Evolutionary conservation across 2,797 vertebrate species (phyloP).

Genomic region (Thamnophis elegans): DNA sequence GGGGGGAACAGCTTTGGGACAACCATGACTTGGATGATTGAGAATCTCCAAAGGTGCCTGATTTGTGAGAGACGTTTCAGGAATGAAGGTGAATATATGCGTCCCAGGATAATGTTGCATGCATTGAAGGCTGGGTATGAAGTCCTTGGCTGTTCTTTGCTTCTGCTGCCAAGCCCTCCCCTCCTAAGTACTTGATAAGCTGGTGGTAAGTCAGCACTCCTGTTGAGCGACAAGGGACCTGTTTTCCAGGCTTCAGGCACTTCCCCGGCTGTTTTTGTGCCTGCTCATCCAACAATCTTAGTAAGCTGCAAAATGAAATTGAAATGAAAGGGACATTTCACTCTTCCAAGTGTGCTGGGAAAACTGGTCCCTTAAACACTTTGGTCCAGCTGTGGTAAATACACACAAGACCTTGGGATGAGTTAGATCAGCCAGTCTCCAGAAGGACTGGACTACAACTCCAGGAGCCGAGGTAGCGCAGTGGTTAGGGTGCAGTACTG

Average conservation of each 20-base stretch:
- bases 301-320: neutral
- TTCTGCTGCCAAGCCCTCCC: neutral
- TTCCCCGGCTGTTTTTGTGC: neutral
- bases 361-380: neutral
- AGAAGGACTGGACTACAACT: neutral
- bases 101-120: neutral
- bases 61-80: neutral
- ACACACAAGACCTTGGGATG: neutral
- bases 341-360: neutral
- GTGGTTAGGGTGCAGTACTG: too few species aligned
- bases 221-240: too few species aligned
- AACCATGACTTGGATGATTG: neutral
- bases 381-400: neutral
- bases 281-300: neutral
- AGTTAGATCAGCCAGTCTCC: neutral
- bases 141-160: neutral
- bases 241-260: neutral
- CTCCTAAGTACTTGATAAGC: neutral
- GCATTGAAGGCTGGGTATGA: neutral
- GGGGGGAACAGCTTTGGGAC: too few species aligned
- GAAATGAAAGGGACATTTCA: neutral
- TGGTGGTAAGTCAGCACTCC: neutral
- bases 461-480: too few species aligned
- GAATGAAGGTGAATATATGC: neutral
- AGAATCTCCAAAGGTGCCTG: neutral